Conservation (phyloP, 1,140 invertebrate genomes). For the Protaetia brevitarsis region DNA sequence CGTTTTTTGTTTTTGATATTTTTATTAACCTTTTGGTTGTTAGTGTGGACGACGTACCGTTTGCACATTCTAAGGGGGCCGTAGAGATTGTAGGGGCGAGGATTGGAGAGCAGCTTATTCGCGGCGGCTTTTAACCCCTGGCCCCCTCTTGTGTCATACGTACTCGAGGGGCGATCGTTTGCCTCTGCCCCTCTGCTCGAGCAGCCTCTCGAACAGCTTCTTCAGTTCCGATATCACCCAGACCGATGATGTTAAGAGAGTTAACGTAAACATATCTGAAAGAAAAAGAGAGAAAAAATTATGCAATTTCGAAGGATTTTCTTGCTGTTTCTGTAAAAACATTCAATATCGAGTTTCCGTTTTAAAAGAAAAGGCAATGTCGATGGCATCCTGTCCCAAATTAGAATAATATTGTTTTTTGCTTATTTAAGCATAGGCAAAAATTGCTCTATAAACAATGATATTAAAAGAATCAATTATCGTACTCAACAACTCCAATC, state of each 20-base stretch:
- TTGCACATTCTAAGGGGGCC: slow-evolving; percentile 31
- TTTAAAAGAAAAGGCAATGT: too few relatives aligned
- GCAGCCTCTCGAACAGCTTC: slow-evolving; percentile 77
- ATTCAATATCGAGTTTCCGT: neutral
- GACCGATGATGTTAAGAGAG: slow-evolving; percentile 91
- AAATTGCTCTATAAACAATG: too few relatives aligned
- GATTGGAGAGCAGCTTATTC: slow-evolving; percentile 40
- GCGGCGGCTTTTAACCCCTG: slow-evolving; percentile 48
- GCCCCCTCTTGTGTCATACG: slow-evolving; percentile 56
- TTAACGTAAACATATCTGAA: slow-evolving; percentile 87
- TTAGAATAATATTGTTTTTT: too few relatives aligned
- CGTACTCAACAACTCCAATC: too few relatives aligned
- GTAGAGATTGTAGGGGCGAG: slow-evolving; percentile 34
- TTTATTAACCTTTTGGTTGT: too few relatives aligned
- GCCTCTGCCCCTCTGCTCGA: slow-evolving; percentile 58
- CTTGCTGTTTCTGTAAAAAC: neutral
- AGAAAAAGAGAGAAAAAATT: slow-evolving; percentile 40
- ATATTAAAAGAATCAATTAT: too few relatives aligned
- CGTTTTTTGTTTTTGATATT: too few relatives aligned
- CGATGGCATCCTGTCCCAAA: too few relatives aligned
- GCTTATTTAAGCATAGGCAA: too few relatives aligned
- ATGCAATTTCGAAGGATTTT: neutral
- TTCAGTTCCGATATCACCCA: slow-evolving; percentile 96
- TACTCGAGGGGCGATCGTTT: slow-evolving; percentile 56
- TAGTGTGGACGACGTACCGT: too few relatives aligned